These are phyloP conservation scores for Platalea minor DNA, from an alignment of 2,797 vertebrate genomes.

Conservation along the genomic window DNA sequence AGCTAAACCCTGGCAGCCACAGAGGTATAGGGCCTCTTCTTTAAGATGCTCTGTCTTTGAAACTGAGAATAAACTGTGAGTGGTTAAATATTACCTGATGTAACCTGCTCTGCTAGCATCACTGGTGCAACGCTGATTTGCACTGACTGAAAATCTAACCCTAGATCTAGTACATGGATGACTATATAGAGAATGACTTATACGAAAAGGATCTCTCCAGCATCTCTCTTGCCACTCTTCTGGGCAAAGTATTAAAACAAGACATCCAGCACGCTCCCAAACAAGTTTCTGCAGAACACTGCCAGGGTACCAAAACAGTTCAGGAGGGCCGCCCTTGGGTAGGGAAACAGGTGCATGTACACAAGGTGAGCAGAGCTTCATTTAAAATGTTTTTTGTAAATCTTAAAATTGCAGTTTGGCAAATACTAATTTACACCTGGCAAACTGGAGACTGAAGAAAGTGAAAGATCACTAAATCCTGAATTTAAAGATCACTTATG, in stretches of 20 bases:
- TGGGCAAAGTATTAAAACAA: background rate
- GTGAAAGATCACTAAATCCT: background rate
- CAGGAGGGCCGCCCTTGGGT: background rate
- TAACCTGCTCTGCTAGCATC: background rate
- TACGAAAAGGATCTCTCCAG: background rate
- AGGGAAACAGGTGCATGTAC: background rate
- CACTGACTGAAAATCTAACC: background rate
- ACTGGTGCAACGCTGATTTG: background rate
- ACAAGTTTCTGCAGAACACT: background rate
- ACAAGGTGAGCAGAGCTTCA: background rate
- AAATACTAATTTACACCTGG: background rate
- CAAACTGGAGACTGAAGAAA: background rate
- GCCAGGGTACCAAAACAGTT: background rate
- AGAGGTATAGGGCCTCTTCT: background rate
- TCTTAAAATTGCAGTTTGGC: background rate
- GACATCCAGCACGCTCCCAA: background rate
- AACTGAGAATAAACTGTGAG: background rate
- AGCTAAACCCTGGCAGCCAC: background rate
- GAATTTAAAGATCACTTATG: background rate
- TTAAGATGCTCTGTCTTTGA: background rate
- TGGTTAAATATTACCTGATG: background rate
- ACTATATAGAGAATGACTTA: background rate
- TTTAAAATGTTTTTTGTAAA: background rate
- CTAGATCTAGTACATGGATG: background rate
- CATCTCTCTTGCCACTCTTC: background rate